These are phyloP conservation scores for Temnothorax ravouxi DNA, from an alignment of 2,888 invertebrate genomes.

Conservation along the genomic window DNA sequence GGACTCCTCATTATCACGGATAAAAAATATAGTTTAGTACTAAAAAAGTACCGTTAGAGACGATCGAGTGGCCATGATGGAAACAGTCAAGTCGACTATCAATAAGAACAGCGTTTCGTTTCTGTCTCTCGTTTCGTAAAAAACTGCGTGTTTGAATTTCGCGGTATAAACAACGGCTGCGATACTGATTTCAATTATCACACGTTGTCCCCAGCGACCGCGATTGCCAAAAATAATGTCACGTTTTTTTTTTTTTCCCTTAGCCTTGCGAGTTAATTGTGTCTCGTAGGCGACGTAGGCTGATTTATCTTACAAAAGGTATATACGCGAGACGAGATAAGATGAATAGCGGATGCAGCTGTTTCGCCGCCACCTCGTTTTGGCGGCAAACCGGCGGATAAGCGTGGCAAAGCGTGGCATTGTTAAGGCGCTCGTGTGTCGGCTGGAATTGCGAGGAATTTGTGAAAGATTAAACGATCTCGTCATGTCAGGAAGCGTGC, in stretches of 20 bases:
- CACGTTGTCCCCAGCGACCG: too few species aligned
- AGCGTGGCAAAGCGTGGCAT: neutral
- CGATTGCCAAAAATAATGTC: neutral
- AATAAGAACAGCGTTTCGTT: neutral
- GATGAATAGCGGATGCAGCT: neutral
- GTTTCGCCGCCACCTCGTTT: neutral
- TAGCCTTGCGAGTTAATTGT: neutral
- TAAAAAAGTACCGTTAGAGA: neutral
- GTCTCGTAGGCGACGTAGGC: too few species aligned
- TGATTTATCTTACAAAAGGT: neutral
- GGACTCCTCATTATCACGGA: neutral
- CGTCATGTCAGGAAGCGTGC: slow-evolving; percentile 73
- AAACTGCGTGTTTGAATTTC: slow-evolving; percentile 27
- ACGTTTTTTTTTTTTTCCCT: neutral
- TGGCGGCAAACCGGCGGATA: slow-evolving; percentile 15
- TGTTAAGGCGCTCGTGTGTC: neutral
- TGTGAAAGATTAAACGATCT: neutral
- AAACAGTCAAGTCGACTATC: neutral
- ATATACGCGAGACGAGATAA: neutral
- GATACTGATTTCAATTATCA: neutral
- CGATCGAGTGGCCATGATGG: neutral
- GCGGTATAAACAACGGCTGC: neutral
- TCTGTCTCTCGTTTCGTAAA: neutral
- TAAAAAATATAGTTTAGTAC: neutral
- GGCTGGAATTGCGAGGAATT: neutral